Percentiles rank a stretch among this genome's conserved stretches.
Evolutionary conservation across 2,888 invertebrate species (phyloP).

Genomic region (Arge pagana): DNA sequence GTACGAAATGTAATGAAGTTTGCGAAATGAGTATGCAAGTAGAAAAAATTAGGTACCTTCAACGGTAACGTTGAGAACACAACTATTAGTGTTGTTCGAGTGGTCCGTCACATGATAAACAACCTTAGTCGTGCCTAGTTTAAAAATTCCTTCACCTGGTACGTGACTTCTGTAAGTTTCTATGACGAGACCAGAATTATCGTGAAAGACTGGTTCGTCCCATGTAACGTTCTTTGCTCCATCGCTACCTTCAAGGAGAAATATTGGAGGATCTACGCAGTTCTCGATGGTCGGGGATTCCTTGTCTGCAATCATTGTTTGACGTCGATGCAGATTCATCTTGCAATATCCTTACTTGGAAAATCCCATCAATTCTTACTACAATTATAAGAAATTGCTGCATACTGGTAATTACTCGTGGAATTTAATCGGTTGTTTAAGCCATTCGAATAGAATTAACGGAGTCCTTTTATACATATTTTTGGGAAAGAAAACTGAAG

Average conservation of each 20-base stretch:
- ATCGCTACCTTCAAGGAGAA: slow-evolving; percentile 47
- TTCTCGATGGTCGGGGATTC: slow-evolving; percentile 64
- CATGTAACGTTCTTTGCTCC: slow-evolving; percentile 61
- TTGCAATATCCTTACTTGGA: background rate
- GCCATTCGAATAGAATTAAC: background rate
- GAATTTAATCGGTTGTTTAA: no score
- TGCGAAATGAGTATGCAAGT: no score
- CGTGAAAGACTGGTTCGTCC: slow-evolving; percentile 65
- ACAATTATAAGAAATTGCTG: slow-evolving; percentile 2
- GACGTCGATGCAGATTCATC: no score
- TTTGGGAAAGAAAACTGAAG: background rate
- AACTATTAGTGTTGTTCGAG: slow-evolving; percentile 64
- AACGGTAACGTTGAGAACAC: slow-evolving; percentile 65
- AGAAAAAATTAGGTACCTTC: slow-evolving; percentile 57
- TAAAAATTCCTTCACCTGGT: slow-evolving; percentile 59
- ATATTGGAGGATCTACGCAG: slow-evolving; percentile 65
- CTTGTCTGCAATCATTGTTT: slow-evolving; percentile 57
- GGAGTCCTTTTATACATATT: background rate
- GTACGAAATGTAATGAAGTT: background rate
- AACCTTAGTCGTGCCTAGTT: slow-evolving; percentile 63
- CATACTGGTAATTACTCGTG: background rate
- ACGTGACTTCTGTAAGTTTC: slow-evolving; percentile 53
- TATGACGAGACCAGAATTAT: slow-evolving; percentile 61
- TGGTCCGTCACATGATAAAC: slow-evolving; percentile 65
- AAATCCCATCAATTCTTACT: slow-evolving; percentile 7